These are phyloP conservation scores for Nylanderia fulva DNA, from an alignment of 1,140 invertebrate species.

Conservation along the genomic window DNA sequence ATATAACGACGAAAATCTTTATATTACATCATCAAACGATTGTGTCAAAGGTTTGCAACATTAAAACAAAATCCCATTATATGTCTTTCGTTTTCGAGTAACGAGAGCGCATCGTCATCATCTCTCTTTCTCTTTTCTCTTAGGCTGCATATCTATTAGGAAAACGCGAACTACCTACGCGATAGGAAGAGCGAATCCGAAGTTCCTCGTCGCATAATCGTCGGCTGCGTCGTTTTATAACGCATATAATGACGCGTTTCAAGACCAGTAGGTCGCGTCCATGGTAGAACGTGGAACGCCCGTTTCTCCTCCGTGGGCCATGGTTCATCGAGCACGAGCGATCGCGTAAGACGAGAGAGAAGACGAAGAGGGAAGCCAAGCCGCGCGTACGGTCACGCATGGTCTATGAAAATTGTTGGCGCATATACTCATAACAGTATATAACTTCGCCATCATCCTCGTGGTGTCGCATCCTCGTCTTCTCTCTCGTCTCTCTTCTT, in stretches of 20 bases:
- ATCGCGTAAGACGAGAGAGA: conserved; percentile 1
- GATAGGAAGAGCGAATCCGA: conserved; percentile 32
- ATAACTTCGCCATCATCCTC: conserved; percentile 26
- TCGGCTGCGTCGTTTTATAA: conserved; percentile 37
- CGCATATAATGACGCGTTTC: conserved; percentile 57
- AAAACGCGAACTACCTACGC: conserved; percentile 35
- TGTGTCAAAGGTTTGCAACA: no score
- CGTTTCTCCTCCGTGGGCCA: conserved; percentile 23
- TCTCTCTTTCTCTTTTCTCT: no score
- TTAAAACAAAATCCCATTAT: no score
- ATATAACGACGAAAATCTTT: no score
- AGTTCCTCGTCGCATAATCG: conserved; percentile 43
- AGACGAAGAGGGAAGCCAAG: not conserved
- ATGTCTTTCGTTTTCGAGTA: not conserved
- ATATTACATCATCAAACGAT: no score
- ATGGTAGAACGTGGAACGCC: conserved; percentile 35
- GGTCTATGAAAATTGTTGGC: conserved; percentile 59
- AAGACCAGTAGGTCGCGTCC: conserved; percentile 61
- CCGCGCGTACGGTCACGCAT: conserved; percentile 35
- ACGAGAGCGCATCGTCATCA: not conserved
- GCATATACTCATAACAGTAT: conserved; percentile 77
- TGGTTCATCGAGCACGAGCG: conserved; percentile 40
- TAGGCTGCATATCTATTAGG: not conserved
- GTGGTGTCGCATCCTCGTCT: conserved; percentile 40
- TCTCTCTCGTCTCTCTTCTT: conserved; percentile 46